A percentile compares a stretch with the other conserved stretches of the same genome.
These are phyloP conservation scores for Hofmannophila pseudospretella DNA, from an alignment of 2,888 invertebrate species.

Conservation along the genomic window DNA sequence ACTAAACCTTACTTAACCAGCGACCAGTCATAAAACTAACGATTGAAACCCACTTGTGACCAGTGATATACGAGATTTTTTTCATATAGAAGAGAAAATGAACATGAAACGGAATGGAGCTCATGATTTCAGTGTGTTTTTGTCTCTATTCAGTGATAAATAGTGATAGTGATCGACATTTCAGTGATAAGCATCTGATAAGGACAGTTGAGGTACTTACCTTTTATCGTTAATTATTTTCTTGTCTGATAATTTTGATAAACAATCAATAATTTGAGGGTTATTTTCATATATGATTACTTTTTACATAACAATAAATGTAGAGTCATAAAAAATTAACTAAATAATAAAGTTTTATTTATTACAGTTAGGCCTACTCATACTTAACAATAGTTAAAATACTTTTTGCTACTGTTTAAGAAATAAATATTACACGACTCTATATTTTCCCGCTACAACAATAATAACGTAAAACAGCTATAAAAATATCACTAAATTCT, in stretches of 20 bases:
- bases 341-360: no score
- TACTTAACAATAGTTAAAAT: no score
- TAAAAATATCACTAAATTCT: no score
- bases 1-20: slow-evolving; percentile 15
- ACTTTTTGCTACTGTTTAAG: no score
- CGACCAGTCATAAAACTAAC: slow-evolving; percentile 20
- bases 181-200: slow-evolving; percentile 57
- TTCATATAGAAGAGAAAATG: slow-evolving; percentile 45
- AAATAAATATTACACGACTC: no score
- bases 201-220: slow-evolving; percentile 65
- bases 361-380: no score
- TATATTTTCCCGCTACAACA: no score
- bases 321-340: no score
- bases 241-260: not conserved
- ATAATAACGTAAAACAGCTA: no score
- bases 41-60: slow-evolving; percentile 35
- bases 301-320: not conserved
- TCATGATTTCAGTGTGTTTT: slow-evolving; percentile 69
- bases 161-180: slow-evolving; percentile 71
- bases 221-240: slow-evolving; percentile 17
- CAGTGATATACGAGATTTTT: slow-evolving; percentile 55
- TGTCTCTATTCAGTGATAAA: slow-evolving; percentile 65
- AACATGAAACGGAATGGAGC: slow-evolving; percentile 70
- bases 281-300: no score
- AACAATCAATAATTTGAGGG: no score